Evolutionary conservation across 2,797 vertebrate genomes (phyloP).

Genomic region (Sebastes iracundus): DNA sequence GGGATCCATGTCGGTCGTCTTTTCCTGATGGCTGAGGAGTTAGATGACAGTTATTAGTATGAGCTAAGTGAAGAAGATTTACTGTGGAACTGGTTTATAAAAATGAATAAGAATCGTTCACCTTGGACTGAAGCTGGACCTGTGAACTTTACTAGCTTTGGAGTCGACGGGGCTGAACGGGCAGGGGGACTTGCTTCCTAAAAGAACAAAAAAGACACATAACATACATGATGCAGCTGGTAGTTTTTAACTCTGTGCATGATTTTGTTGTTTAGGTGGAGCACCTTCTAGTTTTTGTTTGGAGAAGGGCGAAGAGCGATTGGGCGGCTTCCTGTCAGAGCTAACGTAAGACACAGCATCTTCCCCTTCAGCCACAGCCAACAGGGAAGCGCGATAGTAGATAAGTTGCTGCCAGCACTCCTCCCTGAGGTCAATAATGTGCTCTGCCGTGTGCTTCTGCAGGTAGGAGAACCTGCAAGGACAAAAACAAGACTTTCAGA

Average conservation of each 20-base stretch:
- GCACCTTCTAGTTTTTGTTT: slow-evolving; percentile 75
- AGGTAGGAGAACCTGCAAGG: slow-evolving; percentile 85
- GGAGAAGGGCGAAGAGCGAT: slow-evolving; percentile 52
- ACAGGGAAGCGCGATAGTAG: slow-evolving; percentile 87
- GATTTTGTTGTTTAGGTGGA: not conserved
- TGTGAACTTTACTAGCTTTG: slow-evolving; percentile 56
- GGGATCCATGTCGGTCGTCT: slow-evolving; percentile 26
- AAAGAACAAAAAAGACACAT: not conserved
- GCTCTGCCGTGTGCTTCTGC: slow-evolving; percentile 84
- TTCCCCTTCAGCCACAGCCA: slow-evolving; percentile 84
- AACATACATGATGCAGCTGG: not conserved
- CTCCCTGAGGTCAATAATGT: slow-evolving; percentile 79
- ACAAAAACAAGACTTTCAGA: not conserved
- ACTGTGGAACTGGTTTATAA: not conserved
- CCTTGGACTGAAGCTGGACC: slow-evolving; percentile 57
- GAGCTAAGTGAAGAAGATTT: not conserved
- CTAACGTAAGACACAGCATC: slow-evolving; percentile 83
- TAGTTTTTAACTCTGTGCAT: not conserved
- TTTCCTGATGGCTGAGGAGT: slow-evolving; percentile 65
- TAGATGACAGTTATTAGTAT: not conserved
- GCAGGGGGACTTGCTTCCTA: slow-evolving; percentile 68
- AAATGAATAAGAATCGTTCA: slow-evolving; percentile 8
- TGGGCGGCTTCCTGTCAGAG: slow-evolving; percentile 77
- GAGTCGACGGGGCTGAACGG: slow-evolving; percentile 48
- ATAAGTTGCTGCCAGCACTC: slow-evolving; percentile 87